Evolutionary conservation across 2,113 vertebrate genomes (phyloP), one percentile per base, ranked within the genome.

Genomic region (Phalacrocorax carbo): DNA sequence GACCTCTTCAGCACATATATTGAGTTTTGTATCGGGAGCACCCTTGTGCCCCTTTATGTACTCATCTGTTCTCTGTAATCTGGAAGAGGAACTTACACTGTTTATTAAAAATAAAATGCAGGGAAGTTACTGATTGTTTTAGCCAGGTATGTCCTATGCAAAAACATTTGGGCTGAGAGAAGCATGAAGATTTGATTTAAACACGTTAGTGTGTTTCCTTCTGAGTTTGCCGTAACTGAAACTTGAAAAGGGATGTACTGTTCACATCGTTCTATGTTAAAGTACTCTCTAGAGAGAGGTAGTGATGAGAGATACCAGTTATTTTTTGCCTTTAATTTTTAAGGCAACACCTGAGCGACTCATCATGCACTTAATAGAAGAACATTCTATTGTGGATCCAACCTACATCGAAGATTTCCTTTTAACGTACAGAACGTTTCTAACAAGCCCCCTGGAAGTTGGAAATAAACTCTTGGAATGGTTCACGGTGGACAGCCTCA

Each of bases 321-420:
- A 8, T 72, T 91, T 94, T 88, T 58, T 97, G 61, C 15, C 64
- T 97, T 97, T 62, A 10, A 78, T 94, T 97, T 97, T 98, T 77
- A 95, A 99, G 99, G 99, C 99, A 94, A 99, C 99, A 71, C 99
- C 99, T 0, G 99, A 99, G 96, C 98, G 99, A 87, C 98, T 99
- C 94, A 99, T 99, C 97, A 99, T 99, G 98, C 99, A 99, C 96
- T 98, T 99, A 96, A 99, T 99, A 98, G 99, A 99, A 97, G 99
- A 99, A 69, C 99, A 99, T 51, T 99, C 99, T 1, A 99, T 99
- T 90, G 99, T 99, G 93, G 99, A 99, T 96, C 99, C 99, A 91
- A 99, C 99, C 32, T 99, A 99, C 90, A 99, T 99, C 1, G 99
- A 99, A 97, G 99, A 99, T 98, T 99, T 99, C 95, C 98, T 99